Evolutionary conservation across 2,888 invertebrate genomes (phyloP), one percentile per base, ranked within the genome.

Genomic region (Xiphydria camelus): DNA sequence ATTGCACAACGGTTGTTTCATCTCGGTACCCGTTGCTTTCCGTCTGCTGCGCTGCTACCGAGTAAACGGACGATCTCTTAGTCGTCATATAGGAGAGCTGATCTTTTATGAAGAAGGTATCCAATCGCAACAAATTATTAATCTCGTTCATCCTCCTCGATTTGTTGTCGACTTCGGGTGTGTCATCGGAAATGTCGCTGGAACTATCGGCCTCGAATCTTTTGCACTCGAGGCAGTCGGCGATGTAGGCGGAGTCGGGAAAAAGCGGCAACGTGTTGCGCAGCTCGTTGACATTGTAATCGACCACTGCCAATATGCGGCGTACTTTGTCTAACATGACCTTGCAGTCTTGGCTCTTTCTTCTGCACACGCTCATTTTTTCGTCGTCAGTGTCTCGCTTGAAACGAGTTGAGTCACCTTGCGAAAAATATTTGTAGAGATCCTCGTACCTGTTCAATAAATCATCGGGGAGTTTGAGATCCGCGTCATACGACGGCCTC

Each of bases 151-250:
- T n/a, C n/a, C n/a, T n/a, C n/a, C n/a, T n/a, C n/a, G n/a, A n/a
- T n/a, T n/a, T n/a, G n/a, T n/a, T n/a, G n/a, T n/a, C n/a, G n/a
- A n/a, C n/a, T n/a, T n/a, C n/a, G n/a, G n/a, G n/a, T n/a, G n/a
- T n/a, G n/a, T n/a, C n/a, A n/a, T n/a, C n/a, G n/a, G n/a, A n/a
- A n/a, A n/a, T n/a, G n/a, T n/a, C n/a, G n/a, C n/a, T n/a, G n/a
- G n/a, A n/a, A n/a, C n/a, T n/a, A n/a, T n/a, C n/a, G n/a, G n/a
- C n/a, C n/a, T n/a, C n/a, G n/a, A n/a, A 34, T 10, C 38, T 49
- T 49, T 47, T 41, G 38, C 66, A 66, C 4, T 55, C 38, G 2
- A 66, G 22, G 53, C 66, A 66, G 3, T 57, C 34, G 9, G 51
- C 19, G n/a, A 51, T 43, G 9, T 41, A 49, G 6, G 37, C 4